Percentiles rank a stretch among this genome's conserved stretches.
Conservation (phyloP, 2,113 vertebrate genomes). For the Ammodytes dubius region DNA sequence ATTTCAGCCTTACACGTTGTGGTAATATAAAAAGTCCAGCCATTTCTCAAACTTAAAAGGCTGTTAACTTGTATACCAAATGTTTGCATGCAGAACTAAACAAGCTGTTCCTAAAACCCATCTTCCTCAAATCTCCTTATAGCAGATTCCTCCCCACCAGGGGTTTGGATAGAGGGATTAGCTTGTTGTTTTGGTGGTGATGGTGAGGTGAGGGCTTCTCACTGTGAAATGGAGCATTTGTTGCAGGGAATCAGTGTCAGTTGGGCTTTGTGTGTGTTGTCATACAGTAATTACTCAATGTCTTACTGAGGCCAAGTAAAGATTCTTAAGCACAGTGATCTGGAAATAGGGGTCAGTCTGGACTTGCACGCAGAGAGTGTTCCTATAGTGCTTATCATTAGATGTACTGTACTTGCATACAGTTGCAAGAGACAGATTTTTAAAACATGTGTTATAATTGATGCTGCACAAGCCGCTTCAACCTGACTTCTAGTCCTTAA, state of each 20-base stretch:
- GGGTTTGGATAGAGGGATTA: constrained; percentile 61
- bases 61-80: constrained; percentile 11
- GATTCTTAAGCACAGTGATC: constrained; percentile 15
- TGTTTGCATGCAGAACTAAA: constrained; percentile 16
- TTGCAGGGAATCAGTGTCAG: constrained; percentile 64
- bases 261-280: constrained; percentile 44
- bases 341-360: constrained; percentile 28
- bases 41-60: constrained; percentile 16
- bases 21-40: constrained; percentile 4
- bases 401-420: neutral
- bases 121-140: constrained; percentile 44
- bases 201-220: constrained; percentile 33
- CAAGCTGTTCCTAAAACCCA: constrained; percentile 15
- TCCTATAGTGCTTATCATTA: neutral
- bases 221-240: constrained; percentile 57
- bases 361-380: constrained; percentile 1
- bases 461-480: neutral
- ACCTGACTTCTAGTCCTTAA: too few relatives aligned
- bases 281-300: constrained; percentile 14
- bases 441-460: neutral
- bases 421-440: neutral
- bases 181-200: constrained; percentile 30
- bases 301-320: constrained; percentile 36
- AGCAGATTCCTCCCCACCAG: constrained; percentile 66
- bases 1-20: constrained; percentile 31